Conservation (phyloP, 2,113 vertebrate species). For the Mustela lutreola region DNA sequence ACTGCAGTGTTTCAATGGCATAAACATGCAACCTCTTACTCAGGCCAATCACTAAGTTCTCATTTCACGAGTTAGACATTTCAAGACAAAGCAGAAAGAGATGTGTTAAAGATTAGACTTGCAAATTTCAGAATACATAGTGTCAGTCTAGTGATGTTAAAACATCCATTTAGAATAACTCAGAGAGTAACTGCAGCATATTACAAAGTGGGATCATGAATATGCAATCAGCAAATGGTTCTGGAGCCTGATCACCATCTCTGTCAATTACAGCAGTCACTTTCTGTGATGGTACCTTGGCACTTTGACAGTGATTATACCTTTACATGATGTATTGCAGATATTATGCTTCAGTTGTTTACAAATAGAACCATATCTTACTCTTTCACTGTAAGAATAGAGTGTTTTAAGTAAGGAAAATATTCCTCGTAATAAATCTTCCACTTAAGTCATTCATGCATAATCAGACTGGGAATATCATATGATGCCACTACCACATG, state of each 20-base stretch:
- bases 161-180: slow-evolving; percentile 86
- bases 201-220: slow-evolving; percentile 87
- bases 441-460: slow-evolving; percentile 72
- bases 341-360: slow-evolving; percentile 86
- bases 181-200: slow-evolving; percentile 82
- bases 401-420: slow-evolving; percentile 83
- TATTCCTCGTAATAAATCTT: slow-evolving; percentile 78
- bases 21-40: slow-evolving; percentile 44
- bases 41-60: background rate
- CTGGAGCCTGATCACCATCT: slow-evolving; percentile 84
- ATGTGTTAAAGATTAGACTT: slow-evolving; percentile 84
- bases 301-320: slow-evolving; percentile 89
- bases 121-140: slow-evolving; percentile 84
- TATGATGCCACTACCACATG: background rate
- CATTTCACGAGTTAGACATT: slow-evolving; percentile 59
- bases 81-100: slow-evolving; percentile 75
- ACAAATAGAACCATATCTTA: slow-evolving; percentile 86
- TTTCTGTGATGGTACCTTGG: slow-evolving; percentile 83
- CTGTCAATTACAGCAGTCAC: slow-evolving; percentile 87
- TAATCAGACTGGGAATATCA: slow-evolving; percentile 45
- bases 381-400: slow-evolving; percentile 75
- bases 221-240: slow-evolving; percentile 88
- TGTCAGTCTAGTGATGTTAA: slow-evolving; percentile 86
- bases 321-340: slow-evolving; percentile 85
- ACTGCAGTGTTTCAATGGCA: slow-evolving; percentile 33